Evolutionary conservation across 2,888 invertebrate species (phyloP), one percentile per base, ranked within the genome.

Genomic region (Trimorus sp.): DNA sequence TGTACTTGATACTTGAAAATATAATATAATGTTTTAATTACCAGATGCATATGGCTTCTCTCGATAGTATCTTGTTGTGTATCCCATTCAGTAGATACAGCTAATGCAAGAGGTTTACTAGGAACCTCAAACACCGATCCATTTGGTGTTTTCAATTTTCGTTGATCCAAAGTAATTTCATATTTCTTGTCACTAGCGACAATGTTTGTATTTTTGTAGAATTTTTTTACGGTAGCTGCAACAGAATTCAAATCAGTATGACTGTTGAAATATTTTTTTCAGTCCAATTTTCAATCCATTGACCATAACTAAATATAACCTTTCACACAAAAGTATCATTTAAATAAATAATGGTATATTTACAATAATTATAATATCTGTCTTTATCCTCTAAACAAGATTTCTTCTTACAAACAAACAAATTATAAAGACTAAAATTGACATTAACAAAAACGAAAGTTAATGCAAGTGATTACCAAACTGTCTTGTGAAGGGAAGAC

Each of bases 41-140:
- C 97, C 93, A 99, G 92, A 92, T 98, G 98, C 98, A 99, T 99
- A 49, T 94, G 94, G 60, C 96, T 95, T 86, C 94, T 95, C 79
- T 95, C 92, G 84, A 99, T 96, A 69, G 93, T 92, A 37, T 96
- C 95, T 83, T 94, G 94, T 91, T 99, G 99, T 7, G 95, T 93
- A 87, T 97, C 96, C 97, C 99, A 99, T 93, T 99, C 99, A 38
- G 96, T 94, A 0, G 99, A 98, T 59, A 99, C 95, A 15, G 98
- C 98, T 79, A 98, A 93, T 1, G 99, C 99, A 65, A 99, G 92
- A 0, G 97, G 95, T 92, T 99, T 98, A 92, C 94, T 97, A 36
- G 95, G 94, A 0, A 98, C 95, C 80, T 94, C 92, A 85, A 99
- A 95, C 8, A 95, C 91, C 77, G 94, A 93, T 1, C 98, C 98